A percentile compares a stretch with the other conserved stretches of the same genome.
phyloP scores from a whole-genome alignment of 2,888 invertebrate species.

The Torymus aiolomorphi region DNA sequence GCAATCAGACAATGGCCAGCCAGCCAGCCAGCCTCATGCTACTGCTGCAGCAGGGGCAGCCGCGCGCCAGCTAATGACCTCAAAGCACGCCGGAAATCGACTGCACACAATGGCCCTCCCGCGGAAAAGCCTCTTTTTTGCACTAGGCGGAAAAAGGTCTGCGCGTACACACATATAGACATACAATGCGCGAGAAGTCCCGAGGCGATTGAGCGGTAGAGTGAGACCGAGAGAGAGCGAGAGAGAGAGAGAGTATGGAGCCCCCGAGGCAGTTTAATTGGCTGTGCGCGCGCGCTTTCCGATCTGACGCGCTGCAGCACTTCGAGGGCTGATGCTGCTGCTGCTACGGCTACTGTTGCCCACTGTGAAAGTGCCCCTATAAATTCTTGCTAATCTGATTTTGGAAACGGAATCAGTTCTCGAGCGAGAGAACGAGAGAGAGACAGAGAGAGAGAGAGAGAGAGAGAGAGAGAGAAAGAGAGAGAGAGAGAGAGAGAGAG shows the following conservation, averaged over 20 bases:
- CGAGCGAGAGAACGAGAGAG: too few species aligned
- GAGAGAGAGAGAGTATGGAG: not conserved
- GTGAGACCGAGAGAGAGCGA: too few species aligned
- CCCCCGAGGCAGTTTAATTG: constrained; percentile 62
- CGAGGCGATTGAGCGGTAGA: not conserved
- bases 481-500: constrained; percentile 3
- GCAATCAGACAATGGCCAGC: too few species aligned
- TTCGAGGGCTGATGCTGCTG: constrained; percentile 8
- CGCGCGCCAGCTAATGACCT: constrained; percentile 42
- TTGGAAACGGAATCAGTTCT: constrained; percentile 57
- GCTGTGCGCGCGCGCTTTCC: constrained; percentile 36
- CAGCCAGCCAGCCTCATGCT: too few species aligned
- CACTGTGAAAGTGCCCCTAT: constrained; percentile 66
- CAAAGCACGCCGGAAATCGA: constrained; percentile 19
- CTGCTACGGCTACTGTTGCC: not conserved
- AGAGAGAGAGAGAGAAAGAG: too few species aligned
- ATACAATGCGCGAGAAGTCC: constrained; percentile 2
- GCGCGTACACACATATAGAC: too few species aligned
- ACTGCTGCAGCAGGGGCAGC: too few species aligned
- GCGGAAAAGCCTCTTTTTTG: too few species aligned
- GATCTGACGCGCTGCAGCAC: not conserved
- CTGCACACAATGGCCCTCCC: too few species aligned
- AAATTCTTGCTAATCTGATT: constrained; percentile 70
- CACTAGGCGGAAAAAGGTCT: too few species aligned
- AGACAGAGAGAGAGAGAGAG: too few species aligned